Base-by-base conservation (phyloP, 2,888 invertebrate species). In the Drosophila borborema region DNA sequence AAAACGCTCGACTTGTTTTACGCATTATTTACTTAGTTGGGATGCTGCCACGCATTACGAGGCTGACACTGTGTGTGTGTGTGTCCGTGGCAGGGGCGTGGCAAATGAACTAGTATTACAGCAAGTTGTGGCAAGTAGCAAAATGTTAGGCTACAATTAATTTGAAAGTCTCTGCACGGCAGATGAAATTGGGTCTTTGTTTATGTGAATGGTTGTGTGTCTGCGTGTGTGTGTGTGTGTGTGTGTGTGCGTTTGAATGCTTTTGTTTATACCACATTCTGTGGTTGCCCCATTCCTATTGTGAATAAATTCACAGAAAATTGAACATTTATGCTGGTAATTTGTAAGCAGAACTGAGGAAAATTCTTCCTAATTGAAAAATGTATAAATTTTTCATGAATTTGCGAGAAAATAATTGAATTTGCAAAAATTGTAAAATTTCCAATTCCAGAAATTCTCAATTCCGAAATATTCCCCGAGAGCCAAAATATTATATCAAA, bases 1-100 rank as follows among this genome's bases (percentile, higher is more conserved):
- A 86, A 82, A 86, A 82, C 89, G 89, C 83, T 88, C 76, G 86
- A 88, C 81, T 90, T 86, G 86, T 88, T 90, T 86, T 88, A 86
- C 86, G 86, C 89, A 86, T 88, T 86, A 86, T 88, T 86, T 81
- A 86, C 81, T 82, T 77, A 77, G 77, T 77, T 79, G 76, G 79
- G 83, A 81, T 74, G 83, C 86, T 82, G 60, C 48, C 49, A 58
- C 72, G 70, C 56, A 64, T 28, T 66, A 66, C 71, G 81, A 67
- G 64, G 51, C 20, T 56, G 40, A 51, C n/a, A n/a, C n/a, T 14
- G 31, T 61, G 56, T 60, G 77, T 61, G 71, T 68, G 41, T 61
- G 58, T 61, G 53, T 55, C 36, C 20, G 45, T 51, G 58, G 65
- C 23, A 49, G 60, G 59, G 87, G 85, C 70, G 78, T 82, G 89